Conservation (phyloP, 2,888 invertebrate species). For the Harpalus rufipes region DNA sequence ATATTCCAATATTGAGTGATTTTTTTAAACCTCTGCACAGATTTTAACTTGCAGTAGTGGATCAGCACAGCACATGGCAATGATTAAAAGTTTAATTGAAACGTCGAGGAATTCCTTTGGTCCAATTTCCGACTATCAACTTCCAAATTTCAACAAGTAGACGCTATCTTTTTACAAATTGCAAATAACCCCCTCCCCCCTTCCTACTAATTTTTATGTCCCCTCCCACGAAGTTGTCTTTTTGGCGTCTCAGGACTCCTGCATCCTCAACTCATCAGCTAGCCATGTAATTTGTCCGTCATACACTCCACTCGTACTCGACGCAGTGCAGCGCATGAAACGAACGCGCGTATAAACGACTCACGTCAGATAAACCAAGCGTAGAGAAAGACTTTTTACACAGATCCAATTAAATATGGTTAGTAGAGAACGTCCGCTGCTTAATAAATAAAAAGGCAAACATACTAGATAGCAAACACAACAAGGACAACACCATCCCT, state of each 20-base stretch:
- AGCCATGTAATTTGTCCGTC: slow-evolving; percentile 56
- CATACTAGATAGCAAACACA: slow-evolving; percentile 37
- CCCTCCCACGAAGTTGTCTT: slow-evolving; percentile 14
- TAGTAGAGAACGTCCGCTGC: slow-evolving; percentile 67
- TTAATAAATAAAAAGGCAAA: slow-evolving; percentile 67
- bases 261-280: slow-evolving; percentile 33
- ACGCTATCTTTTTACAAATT: too few species aligned
- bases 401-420: slow-evolving; percentile 73
- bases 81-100: too few species aligned
- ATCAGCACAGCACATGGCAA: too few species aligned
- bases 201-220: not conserved
- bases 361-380: slow-evolving; percentile 71
- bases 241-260: slow-evolving; percentile 31
- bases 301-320: slow-evolving; percentile 19
- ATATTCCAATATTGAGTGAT: too few species aligned
- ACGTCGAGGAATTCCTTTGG: too few species aligned
- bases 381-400: slow-evolving; percentile 72
- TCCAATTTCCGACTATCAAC: too few species aligned
- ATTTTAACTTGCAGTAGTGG: too few species aligned
- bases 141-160: too few species aligned
- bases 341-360: slow-evolving; percentile 53
- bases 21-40: too few species aligned
- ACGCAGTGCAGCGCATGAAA: slow-evolving; percentile 17
- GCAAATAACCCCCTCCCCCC: too few species aligned
- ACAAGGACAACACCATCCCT: slow-evolving; percentile 3